Base-by-base conservation (phyloP, 92 coral and sea anemone genomes). In the Chrysogorgia sp. region DNA sequence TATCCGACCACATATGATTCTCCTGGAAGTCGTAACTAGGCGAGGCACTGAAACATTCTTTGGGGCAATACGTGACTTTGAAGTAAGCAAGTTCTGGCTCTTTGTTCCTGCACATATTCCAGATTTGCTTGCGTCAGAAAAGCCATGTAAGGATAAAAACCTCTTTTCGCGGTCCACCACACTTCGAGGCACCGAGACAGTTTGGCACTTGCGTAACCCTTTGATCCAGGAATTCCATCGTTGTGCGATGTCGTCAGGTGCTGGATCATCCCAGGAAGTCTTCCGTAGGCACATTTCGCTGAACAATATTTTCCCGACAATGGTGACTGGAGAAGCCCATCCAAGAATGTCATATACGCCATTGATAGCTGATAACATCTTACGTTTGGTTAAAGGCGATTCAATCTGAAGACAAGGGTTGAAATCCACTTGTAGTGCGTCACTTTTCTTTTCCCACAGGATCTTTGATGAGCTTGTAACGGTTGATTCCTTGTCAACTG, bases 301-400 rank as follows among this genome's bases (percentile, higher is more conserved):
- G n/a, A n/a, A n/a, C n/a, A n/a, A n/a, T 5, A 37, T 37, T 37
- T 1, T 74, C 10, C 19, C 68, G 20, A 25, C 53, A 3, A 58
- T 76, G 29, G 49, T 29, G 19, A 59, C 60, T 6, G 93, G 90
- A 34, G 93, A 32, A 10, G 45, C 80, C 63, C 64, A 80, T 8
- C 90, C 93, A 0, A 86, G 88, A 4, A 86, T 26, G 33, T 86
- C 90, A 41, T 65, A 90, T 28, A 90, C 74, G 20, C 83, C 79
- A 86, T 84, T 84, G 0, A 90, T 77, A 10, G 81, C 40, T 17
- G 93, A 71, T 28, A 89, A 45, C 63, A 90, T 87, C 59, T 81
- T 63, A 14, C 93, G 77, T 60, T 86, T 90, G n/a, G 93, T 90
- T 20, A 82, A 33, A 17, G 77, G 22, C n/a, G 59, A 25, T 4